These are phyloP conservation scores for Cepphus grylle DNA, from an alignment of 2,113 vertebrate genomes.

Conservation along the genomic window DNA sequence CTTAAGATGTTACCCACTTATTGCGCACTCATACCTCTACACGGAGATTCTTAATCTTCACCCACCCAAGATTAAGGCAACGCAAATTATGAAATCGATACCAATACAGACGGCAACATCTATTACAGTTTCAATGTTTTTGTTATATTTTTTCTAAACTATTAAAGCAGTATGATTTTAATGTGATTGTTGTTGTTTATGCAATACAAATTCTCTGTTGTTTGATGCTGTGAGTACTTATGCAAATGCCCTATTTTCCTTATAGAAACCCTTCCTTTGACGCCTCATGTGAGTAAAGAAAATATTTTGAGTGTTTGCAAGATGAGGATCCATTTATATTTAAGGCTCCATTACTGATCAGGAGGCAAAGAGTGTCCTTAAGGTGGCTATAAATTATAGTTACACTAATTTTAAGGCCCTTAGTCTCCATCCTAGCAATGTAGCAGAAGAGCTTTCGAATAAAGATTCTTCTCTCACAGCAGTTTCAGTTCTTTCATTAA, in stretches of 20 bases:
- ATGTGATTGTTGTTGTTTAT: conserved; percentile 16
- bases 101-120: conserved; percentile 35
- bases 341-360: conserved; percentile 60
- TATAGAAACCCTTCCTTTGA: conserved; percentile 17
- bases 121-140: conserved; percentile 45
- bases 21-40: conserved; percentile 19
- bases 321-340: conserved; percentile 51
- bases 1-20: not conserved
- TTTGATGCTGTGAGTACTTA: conserved; percentile 18
- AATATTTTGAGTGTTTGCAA: conserved; percentile 21
- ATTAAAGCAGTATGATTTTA: conserved; percentile 15
- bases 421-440: conserved; percentile 18
- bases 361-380: conserved; percentile 49
- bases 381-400: conserved; percentile 50
- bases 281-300: conserved; percentile 27
- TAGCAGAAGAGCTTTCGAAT: conserved; percentile 47
- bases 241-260: conserved; percentile 27
- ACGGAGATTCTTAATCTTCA: conserved; percentile 54
- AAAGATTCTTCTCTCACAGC: conserved; percentile 42
- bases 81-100: conserved; percentile 45
- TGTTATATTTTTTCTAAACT: conserved; percentile 8
- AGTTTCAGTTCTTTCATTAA: conserved; percentile 41
- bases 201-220: not conserved
- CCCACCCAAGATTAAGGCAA: conserved; percentile 69
- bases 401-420: conserved; percentile 44